Base-by-base conservation (phyloP, 2,113 vertebrate genomes). In the Proteles cristata region DNA sequence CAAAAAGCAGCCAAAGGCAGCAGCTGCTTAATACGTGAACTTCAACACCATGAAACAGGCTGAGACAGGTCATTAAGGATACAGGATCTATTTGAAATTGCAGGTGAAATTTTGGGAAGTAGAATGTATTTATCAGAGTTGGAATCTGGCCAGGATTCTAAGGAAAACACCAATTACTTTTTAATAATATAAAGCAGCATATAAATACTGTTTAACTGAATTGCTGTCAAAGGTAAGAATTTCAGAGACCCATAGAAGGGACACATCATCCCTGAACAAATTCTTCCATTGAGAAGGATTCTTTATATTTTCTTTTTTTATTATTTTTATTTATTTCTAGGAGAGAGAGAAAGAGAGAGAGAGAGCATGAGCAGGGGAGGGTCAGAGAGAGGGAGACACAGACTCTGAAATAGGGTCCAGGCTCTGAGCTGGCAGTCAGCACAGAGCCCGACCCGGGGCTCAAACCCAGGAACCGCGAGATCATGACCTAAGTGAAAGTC, bases 101-200 rank as follows among this genome's bases (percentile, higher is more conserved):
- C 73, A 97, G 80, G 90, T 92, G 61, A 96, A 97, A 97, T 97
- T 96, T 89, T 92, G 77, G 79, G 88, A 98, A 95, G 90, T 86
- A 96, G 97, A 98, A 98, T 97, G 35, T 97, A 97, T 98, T 98
- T 97, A 98, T 96, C 93, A 94, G 4, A 88, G 91, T 96, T 98
- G 97, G 96, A 98, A 97, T 85, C 93, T 92, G 55, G 93, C 97
- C 93, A 96, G 21, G 26, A 94, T 95, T 96, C 94, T 94, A 79
- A 55, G 69, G 89, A 98, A 98, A 97, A 92, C 2, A 95, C 87
- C 71, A 87, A 95, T 96, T 98, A 95, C 80, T 48, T 48, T 96
- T 97, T 96, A 90, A 95, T 94, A 96, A 94, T 86, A 98, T 96
- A 97, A 95, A 91, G 61, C 66, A 66, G 61, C 61, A 96, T 28